Evolutionary conservation across 2,797 vertebrate species (phyloP).

Genomic region (Acanthis flammea): DNA sequence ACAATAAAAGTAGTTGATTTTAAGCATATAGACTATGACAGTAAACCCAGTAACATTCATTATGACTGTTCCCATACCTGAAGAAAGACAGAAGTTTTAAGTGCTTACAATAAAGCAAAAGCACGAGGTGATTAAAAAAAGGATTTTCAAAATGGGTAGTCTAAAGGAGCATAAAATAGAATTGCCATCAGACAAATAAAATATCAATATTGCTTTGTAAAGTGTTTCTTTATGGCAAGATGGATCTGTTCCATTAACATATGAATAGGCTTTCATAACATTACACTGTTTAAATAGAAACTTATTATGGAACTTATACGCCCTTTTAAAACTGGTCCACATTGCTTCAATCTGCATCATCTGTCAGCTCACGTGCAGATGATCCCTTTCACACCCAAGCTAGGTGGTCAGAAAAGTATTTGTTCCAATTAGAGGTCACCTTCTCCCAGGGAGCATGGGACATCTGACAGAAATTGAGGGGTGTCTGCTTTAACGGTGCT

Average conservation of each 20-base stretch:
- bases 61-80: background rate
- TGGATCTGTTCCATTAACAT: background rate
- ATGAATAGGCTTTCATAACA: background rate
- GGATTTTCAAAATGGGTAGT: background rate
- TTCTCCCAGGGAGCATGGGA: accelerated
- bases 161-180: conserved; percentile 1
- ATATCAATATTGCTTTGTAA: background rate
- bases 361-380: background rate
- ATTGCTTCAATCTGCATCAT: background rate
- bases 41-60: background rate
- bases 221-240: background rate
- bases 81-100: background rate
- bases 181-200: background rate
- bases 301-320: background rate
- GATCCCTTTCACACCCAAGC: background rate
- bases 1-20: background rate
- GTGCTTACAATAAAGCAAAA: background rate
- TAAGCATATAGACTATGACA: background rate
- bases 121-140: background rate
- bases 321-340: background rate
- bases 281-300: background rate
- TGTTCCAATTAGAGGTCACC: background rate
- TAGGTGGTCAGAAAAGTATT: background rate
- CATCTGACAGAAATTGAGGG: background rate
- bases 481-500: background rate